These are phyloP conservation scores for Dolomedes plantarius DNA, from an alignment of 2,888 invertebrate species.

Conservation along the genomic window DNA sequence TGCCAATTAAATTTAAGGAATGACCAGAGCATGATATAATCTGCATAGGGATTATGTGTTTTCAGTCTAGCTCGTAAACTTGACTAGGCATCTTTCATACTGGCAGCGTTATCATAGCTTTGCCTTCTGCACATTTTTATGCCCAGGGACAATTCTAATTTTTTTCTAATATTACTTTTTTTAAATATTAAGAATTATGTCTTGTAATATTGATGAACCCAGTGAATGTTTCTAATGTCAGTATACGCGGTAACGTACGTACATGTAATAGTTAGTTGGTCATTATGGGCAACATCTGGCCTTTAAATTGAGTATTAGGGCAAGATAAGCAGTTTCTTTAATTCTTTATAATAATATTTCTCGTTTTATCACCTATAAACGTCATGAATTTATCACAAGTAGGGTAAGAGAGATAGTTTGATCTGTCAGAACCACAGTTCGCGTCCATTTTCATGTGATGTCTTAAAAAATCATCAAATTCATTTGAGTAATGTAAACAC, in stretches of 20 bases:
- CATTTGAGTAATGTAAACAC: no score
- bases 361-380: neutral
- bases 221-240: conserved; percentile 19
- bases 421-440: conserved; percentile 9
- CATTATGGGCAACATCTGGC: neutral
- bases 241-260: neutral
- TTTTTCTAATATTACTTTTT: neutral
- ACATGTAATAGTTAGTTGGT: neutral
- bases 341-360: conserved; percentile 14
- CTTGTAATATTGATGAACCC: neutral
- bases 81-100: conserved; percentile 9
- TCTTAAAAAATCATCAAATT: no score
- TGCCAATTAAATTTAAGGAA: conserved; percentile 26
- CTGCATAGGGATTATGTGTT: neutral
- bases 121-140: conserved; percentile 14
- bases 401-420: conserved; percentile 22
- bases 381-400: conserved; percentile 18
- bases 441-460: no score
- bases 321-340: conserved; percentile 13
- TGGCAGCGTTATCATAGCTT: conserved; percentile 7
- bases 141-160: conserved; percentile 2
- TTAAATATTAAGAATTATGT: conserved; percentile 5
- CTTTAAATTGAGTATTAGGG: conserved; percentile 17
- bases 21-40: no score
- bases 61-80: conserved; percentile 19